phyloP scores from a whole-genome alignment of 1,140 invertebrate species.

The Lerema accius region DNA sequence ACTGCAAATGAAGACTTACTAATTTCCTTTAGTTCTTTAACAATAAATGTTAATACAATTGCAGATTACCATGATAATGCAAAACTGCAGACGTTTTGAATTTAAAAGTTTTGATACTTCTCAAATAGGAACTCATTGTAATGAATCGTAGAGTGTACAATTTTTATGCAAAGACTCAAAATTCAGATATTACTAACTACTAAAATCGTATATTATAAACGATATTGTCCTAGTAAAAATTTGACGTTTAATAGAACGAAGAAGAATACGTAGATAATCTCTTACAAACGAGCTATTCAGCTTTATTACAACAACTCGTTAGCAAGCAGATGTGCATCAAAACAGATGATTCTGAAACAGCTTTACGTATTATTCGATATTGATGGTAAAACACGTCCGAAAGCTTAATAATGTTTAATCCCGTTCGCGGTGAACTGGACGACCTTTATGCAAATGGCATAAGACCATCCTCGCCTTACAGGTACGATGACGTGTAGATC shows the following conservation, averaged over 20 bases:
- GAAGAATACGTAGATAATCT: too few relatives aligned
- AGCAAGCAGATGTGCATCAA: conserved; percentile 11
- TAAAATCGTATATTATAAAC: too few relatives aligned
- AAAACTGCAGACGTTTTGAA: too few relatives aligned
- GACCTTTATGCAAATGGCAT: conserved; percentile 58
- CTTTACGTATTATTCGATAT: conserved; percentile 26
- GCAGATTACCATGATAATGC: too few relatives aligned
- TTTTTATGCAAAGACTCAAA: too few relatives aligned
- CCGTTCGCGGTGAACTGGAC: conserved; percentile 45
- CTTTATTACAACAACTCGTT: conserved; percentile 2
- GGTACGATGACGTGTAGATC: conserved; percentile 61
- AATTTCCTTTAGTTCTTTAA: neutral
- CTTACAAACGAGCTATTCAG: conserved; percentile 4
- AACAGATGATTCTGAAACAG: conserved; percentile 14
- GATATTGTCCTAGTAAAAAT: too few relatives aligned
- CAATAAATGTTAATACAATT: neutral
- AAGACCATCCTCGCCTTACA: conserved; percentile 60
- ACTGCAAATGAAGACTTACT: conserved; percentile 22
- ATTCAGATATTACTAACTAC: too few relatives aligned
- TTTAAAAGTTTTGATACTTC: too few relatives aligned
- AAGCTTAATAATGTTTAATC: conserved; percentile 32
- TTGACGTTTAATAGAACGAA: too few relatives aligned
- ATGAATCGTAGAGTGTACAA: too few relatives aligned
- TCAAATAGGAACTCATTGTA: too few relatives aligned
- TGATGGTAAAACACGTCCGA: conserved; percentile 26